Evolutionary conservation across 2,113 vertebrate genomes (phyloP).

Genomic region (Caretta caretta): DNA sequence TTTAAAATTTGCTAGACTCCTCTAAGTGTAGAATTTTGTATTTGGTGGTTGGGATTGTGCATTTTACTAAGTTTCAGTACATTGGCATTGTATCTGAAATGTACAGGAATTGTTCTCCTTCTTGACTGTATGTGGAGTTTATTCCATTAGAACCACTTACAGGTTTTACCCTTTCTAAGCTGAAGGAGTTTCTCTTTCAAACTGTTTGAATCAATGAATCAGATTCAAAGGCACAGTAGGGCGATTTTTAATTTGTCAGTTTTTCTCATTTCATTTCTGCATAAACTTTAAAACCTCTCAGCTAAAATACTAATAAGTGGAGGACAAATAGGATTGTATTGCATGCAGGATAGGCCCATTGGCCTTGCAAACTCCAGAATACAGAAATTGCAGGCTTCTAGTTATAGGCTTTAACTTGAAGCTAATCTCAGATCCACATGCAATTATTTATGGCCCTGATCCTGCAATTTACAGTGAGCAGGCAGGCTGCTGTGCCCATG

Average conservation of each 20-base stretch:
- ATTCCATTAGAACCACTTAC: fast-evolving
- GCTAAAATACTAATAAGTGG: not conserved
- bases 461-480: constrained; percentile 1
- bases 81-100: fast-evolving
- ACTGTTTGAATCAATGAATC: not conserved
- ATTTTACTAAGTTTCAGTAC: not conserved
- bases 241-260: not conserved
- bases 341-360: not conserved
- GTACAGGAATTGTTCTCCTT: fast-evolving
- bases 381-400: fast-evolving
- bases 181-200: not conserved
- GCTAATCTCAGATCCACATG: not conserved
- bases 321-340: not conserved
- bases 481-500: constrained; percentile 5
- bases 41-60: not conserved
- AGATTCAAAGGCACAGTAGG: not conserved
- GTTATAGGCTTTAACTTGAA: not conserved
- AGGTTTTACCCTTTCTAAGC: not conserved
- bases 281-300: not conserved
- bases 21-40: not conserved
- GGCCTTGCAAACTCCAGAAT: not conserved
- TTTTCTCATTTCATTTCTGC: not conserved
- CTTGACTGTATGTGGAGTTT: fast-evolving
- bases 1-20: not conserved
- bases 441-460: not conserved